Base-by-base conservation (phyloP, 2,888 invertebrate genomes). In the Myopa testacea region DNA sequence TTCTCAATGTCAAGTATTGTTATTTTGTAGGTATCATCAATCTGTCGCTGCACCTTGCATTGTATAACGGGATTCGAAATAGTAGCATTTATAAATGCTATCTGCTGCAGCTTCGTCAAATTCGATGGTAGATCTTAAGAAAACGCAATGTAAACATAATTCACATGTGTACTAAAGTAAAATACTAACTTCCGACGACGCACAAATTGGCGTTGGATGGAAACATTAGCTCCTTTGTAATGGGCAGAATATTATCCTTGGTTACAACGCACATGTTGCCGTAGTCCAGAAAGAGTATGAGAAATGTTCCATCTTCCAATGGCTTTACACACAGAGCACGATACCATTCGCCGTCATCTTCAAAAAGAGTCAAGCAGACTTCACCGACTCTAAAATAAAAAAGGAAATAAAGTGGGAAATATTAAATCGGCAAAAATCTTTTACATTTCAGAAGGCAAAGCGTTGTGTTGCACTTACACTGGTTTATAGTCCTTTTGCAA, bases 321-420 rank as follows among this genome's bases (percentile, higher is more conserved):
- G 75, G 62, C 38, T 81, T 74, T 1, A 84, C 26, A 40, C 84
- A 85, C n/a, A 83, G 10, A 0, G 84, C 84, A 38, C 84, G 83
- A 78, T 85, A 85, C 84, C 84, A 85, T 34, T 83, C 81, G 3
- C 81, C 81, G 68, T 85, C 84, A 0, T 75, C 82, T 14, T 82
- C 81, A 75, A 80, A 85, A 37, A 83, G 76, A 4, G 81, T 80
- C 67, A 85, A 79, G 71, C 84, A 85, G 26, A 84, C 63, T 80
- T 85, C 84, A 75, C 80, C 79, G 34, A 78, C 76, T n/a, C 84
- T 83, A 58, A 6, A 58, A 19, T 16, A 71, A 16, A 10, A 19
- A 63, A 19, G 62, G 74, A 50, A 34, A 26, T 6, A 12, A 0
- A 26, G 5, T 62, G 62, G 14, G 37, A 38, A 70, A 34, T 55